phyloP scores from a whole-genome alignment of 2,113 vertebrate genomes.

The Emydura subglobosa region DNA sequence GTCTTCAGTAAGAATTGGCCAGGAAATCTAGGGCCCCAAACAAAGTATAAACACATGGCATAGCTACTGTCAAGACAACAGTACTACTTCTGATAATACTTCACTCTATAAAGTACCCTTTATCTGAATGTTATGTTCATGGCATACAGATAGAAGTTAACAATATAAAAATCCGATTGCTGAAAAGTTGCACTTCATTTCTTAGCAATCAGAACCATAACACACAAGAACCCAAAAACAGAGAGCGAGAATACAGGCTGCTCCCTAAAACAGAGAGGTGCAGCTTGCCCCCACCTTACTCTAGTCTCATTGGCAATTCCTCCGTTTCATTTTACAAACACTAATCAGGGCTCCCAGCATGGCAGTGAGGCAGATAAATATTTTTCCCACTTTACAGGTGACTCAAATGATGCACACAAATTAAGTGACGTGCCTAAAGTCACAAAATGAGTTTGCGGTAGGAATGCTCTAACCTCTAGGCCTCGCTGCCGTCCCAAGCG shows the following conservation, averaged over 20 bases:
- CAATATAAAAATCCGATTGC: neutral
- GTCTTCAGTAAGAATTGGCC: neutral
- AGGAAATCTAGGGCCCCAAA: neutral
- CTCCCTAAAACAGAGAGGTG: neutral
- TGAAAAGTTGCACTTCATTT: neutral
- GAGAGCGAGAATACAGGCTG: neutral
- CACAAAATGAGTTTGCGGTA: too few relatives aligned
- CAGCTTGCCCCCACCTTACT: neutral
- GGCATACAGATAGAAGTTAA: neutral
- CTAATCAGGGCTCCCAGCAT: neutral
- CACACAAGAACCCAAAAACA: neutral
- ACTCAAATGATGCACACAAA: neutral
- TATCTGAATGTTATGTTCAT: neutral
- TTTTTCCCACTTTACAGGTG: neutral
- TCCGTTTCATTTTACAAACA: neutral
- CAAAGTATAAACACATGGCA: neutral
- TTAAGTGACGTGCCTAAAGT: too few relatives aligned
- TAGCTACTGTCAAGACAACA: neutral
- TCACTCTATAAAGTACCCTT: neutral
- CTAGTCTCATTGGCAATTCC: neutral
- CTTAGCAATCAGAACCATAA: neutral
- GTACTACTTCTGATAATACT: neutral
- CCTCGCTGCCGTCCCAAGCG: neutral
- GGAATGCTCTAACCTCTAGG: neutral
- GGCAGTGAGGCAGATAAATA: neutral